Base-by-base conservation (phyloP, 1,140 invertebrate species). In the Bombus balteatus region DNA sequence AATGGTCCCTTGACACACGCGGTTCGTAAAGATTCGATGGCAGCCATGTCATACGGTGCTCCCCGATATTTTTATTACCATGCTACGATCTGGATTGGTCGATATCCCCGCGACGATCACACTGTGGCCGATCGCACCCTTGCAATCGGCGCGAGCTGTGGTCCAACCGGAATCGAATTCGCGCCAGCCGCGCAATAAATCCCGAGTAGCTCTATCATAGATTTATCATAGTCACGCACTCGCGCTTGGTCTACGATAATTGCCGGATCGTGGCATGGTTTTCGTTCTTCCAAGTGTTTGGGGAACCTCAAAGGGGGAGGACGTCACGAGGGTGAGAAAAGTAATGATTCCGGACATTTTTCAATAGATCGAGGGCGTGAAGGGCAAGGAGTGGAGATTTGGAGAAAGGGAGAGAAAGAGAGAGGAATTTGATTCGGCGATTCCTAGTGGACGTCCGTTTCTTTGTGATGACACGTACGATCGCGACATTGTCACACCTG, bases 191-290 rank as follows among this genome's bases (percentile, higher is more conserved):
- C 83, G 91, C 92, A 92, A 94, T 94, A 94, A 93, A 94, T 94
- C 92, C 89, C 88, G 72, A 89, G 81, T 76, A 72, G 78, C 85
- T 65, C 75, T 89, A 90, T 90, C 90, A 75, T 92, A 92, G 92
- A 94, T 94, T 94, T 94, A 94, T 94, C 94, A 94, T 92, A 93
- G 93, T 94, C 94, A 93, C 92, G 92, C 91, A 90, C 89, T 94
- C 90, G 86, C 85, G 81, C 72, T 86, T 87, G 90, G 84, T 76
- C 83, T 59, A 66, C 89, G 89, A 92, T 93, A 94, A 94, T 94
- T 93, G 92, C 71, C 86, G 88, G 87, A 92, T 92, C 91, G 89
- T 88, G 89, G 85, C 65, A 15, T 28, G 66, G 32, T 59, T 83
- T 81, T 78, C 57, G 66, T 57, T n/a, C 9, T 32, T 25, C 32